Evolutionary conservation across 2,888 invertebrate genomes (phyloP), one percentile per base, ranked within the genome.

Genomic region (Acanthopleura granulata): DNA sequence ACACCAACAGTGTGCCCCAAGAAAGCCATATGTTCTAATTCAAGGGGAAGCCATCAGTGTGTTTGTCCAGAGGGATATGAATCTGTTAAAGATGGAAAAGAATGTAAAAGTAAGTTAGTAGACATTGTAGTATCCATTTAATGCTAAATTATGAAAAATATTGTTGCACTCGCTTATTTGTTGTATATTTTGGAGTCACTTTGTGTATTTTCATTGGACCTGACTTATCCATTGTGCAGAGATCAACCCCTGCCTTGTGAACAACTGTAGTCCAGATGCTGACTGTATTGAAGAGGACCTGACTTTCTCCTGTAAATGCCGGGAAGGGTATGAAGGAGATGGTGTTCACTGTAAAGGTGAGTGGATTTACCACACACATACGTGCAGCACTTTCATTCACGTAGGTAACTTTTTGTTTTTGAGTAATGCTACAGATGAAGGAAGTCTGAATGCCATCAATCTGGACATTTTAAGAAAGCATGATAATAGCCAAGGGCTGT

Each of bases 201-300:
- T n/a, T n/a, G n/a, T n/a, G 40, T 40, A 40, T 40, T 40, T 6
- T 57, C 57, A 57, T 57, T 3, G 22, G 6, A 4, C 12, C 22
- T n/a, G 1, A 57, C 3, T 57, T 1, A n/a, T 57, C n/a, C 22
- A 57, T 66, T 27, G 16, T 66, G 6, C 29, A 66, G 66, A 66
- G 29, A 66, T 66, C 66, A 66, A 66, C 29, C 66, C 66, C 1
- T 66, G 66, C 29, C 29, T 66, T 18, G 66, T 66, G 66, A 66
- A 66, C 66, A 66, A 66, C 66, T 66, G 66, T 66, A 66, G 66
- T 25, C 66, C 66, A 6, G 25, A 66, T 66, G 66, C 66, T 66
- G 66, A 66, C 66, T 66, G 66, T 66, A 66, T 66, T 27, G 66
- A 66, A 6, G 66, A 66, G 25, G 66, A 25, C 4, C 66, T 66